phyloP scores from a whole-genome alignment of 64 coral and sea anemone genomes.

The Pocillopora damicornis region DNA sequence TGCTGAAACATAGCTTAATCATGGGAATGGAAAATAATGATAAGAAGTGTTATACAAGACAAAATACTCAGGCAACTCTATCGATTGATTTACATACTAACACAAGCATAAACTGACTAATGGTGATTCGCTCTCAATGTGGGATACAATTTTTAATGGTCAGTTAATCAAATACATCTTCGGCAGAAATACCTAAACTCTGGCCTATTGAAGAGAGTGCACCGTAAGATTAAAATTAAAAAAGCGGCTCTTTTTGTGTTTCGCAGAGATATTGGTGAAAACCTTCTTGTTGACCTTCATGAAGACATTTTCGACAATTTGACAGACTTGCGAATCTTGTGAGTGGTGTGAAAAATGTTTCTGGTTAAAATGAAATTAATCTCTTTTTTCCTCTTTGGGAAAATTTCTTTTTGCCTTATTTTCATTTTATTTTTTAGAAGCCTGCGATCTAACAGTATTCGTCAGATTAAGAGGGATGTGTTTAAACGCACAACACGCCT shows the following conservation, averaged over 20 bases:
- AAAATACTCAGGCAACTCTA: too few relatives aligned
- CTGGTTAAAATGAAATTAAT: neutral
- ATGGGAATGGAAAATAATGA: neutral
- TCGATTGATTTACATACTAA: too few relatives aligned
- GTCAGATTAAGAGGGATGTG: neutral
- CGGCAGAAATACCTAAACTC: too few relatives aligned
- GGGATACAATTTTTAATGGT: too few relatives aligned
- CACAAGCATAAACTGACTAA: too few relatives aligned
- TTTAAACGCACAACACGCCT: neutral
- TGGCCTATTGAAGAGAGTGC: neutral
- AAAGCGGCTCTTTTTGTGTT: neutral
- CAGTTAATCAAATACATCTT: too few relatives aligned
- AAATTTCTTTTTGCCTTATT: too few relatives aligned
- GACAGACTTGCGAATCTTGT: constrained; percentile 5
- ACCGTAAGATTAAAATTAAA: neutral
- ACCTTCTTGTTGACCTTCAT: neutral
- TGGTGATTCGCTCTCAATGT: too few relatives aligned
- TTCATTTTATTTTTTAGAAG: neutral
- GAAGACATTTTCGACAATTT: neutral
- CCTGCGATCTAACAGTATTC: neutral
- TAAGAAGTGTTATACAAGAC: neutral
- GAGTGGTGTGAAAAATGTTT: neutral
- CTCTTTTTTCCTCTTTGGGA: too few relatives aligned
- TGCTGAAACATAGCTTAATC: neutral
- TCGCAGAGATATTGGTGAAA: constrained; percentile 11